Percentiles rank a stretch among this genome's conserved stretches.
These are phyloP conservation scores for Anthonomus grandis DNA, from an alignment of 1,140 invertebrate genomes.

Conservation along the genomic window DNA sequence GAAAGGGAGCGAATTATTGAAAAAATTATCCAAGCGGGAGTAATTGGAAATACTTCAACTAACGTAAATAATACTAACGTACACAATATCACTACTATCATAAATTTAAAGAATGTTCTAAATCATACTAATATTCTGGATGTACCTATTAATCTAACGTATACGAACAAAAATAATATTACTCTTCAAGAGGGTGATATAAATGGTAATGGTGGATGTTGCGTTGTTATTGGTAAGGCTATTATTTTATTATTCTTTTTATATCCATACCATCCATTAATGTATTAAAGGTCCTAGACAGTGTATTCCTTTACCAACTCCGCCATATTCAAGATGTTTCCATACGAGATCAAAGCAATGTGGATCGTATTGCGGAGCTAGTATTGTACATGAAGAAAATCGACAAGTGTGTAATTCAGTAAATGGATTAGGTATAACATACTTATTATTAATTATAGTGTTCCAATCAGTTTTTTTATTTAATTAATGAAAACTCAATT, in stretches of 20 bases:
- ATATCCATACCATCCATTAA: constrained; percentile 28
- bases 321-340: constrained; percentile 39
- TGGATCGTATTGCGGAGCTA: constrained; percentile 35
- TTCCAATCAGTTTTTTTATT: neutral
- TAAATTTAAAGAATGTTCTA: constrained; percentile 42
- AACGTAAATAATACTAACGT: constrained; percentile 19
- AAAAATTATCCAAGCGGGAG: neutral
- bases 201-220: constrained; percentile 14
- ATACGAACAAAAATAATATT: constrained; percentile 44
- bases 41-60: neutral
- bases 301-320: constrained; percentile 31
- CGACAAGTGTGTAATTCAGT: constrained; percentile 36
- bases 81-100: constrained; percentile 44
- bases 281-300: constrained; percentile 41
- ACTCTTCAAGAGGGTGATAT: constrained; percentile 18
- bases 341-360: constrained; percentile 40
- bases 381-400: constrained; percentile 40
- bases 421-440: constrained; percentile 5
- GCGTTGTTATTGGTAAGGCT: constrained; percentile 26
- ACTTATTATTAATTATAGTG: neutral
- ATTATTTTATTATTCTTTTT: constrained; percentile 1
- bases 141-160: constrained; percentile 41
- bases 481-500: neutral
- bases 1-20: neutral
- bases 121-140: constrained; percentile 45